Percentiles rank a stretch among this genome's conserved stretches.
These are phyloP conservation scores for Toxotes jaculatrix DNA, from an alignment of 2,113 vertebrate genomes.

Conservation along the genomic window DNA sequence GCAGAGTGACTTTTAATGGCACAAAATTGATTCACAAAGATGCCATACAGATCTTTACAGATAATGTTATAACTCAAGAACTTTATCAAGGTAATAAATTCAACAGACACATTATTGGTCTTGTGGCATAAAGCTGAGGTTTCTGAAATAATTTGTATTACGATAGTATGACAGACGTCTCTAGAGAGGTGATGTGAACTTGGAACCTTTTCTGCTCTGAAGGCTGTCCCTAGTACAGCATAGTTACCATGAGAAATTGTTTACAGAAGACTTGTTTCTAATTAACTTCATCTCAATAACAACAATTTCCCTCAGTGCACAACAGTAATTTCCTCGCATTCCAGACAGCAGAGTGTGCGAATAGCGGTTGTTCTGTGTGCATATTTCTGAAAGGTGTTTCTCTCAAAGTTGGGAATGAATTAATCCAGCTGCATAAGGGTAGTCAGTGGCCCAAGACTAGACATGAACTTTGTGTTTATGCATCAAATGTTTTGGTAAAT, in stretches of 20 bases:
- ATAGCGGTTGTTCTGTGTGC: background rate
- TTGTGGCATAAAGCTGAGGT: constrained; percentile 11
- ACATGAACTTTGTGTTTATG: constrained; percentile 53
- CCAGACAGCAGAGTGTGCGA: background rate
- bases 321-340: constrained; percentile 29
- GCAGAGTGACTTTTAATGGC: constrained; percentile 75
- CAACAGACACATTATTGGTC: constrained; percentile 42
- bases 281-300: constrained; percentile 52
- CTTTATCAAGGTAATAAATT: constrained; percentile 57
- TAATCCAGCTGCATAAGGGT: background rate
- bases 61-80: constrained; percentile 57
- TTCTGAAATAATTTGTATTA: constrained; percentile 36
- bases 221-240: background rate
- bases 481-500: constrained; percentile 74
- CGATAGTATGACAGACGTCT: constrained; percentile 14
- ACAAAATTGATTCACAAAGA: constrained; percentile 70
- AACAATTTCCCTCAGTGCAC: constrained; percentile 24
- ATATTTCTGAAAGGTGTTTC: constrained; percentile 33
- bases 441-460: constrained; percentile 36
- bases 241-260: constrained; percentile 19
- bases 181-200: constrained; percentile 1
- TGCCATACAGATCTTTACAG: constrained; percentile 50
- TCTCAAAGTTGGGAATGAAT: constrained; percentile 26
- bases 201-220: constrained; percentile 2
- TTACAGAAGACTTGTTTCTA: constrained; percentile 45